Percentiles rank a stretch among this genome's conserved stretches.
These are phyloP conservation scores for Labeo rohita DNA, from an alignment of 2,113 vertebrate species.

Conservation along the genomic window DNA sequence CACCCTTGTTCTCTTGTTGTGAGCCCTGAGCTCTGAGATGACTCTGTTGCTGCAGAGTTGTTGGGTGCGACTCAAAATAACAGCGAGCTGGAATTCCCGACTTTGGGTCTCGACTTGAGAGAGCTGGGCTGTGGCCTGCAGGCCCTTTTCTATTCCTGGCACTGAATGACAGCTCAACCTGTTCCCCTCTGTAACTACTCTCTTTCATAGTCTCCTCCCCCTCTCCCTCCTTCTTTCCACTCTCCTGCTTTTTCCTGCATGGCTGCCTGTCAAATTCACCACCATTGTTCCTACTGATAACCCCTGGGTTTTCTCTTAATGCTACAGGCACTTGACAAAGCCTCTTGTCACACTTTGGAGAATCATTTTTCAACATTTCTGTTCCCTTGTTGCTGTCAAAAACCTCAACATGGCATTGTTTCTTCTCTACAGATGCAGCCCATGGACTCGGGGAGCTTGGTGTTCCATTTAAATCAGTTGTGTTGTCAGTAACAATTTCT, in stretches of 20 bases:
- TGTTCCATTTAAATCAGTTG: slow-evolving; percentile 21
- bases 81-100: slow-evolving; percentile 73
- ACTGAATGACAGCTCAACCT: slow-evolving; percentile 87
- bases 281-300: slow-evolving; percentile 62
- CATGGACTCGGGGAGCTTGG: slow-evolving; percentile 12
- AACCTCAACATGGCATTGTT: slow-evolving; percentile 31
- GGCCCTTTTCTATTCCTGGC: slow-evolving; percentile 86
- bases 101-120: slow-evolving; percentile 73
- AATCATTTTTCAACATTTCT: slow-evolving; percentile 41
- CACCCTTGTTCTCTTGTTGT: slow-evolving; percentile 69
- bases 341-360: slow-evolving; percentile 61
- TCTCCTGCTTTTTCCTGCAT: slow-evolving; percentile 61
- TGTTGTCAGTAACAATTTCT: slow-evolving; percentile 27
- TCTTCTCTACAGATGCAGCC: not conserved
- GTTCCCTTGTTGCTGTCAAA: slow-evolving; percentile 47
- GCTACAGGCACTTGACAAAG: slow-evolving; percentile 42
- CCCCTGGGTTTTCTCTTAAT: slow-evolving; percentile 71
- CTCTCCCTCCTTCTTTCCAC: slow-evolving; percentile 64
- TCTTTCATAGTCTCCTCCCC: slow-evolving; percentile 70
- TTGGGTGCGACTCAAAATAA: slow-evolving; percentile 74
- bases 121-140: slow-evolving; percentile 73
- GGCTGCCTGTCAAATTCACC: slow-evolving; percentile 58
- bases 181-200: slow-evolving; percentile 79
- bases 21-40: slow-evolving; percentile 63
- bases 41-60: slow-evolving; percentile 73